Evolutionary conservation across 2,113 vertebrate genomes (phyloP).

Genomic region (Corythoichthys haematopterus): DNA sequence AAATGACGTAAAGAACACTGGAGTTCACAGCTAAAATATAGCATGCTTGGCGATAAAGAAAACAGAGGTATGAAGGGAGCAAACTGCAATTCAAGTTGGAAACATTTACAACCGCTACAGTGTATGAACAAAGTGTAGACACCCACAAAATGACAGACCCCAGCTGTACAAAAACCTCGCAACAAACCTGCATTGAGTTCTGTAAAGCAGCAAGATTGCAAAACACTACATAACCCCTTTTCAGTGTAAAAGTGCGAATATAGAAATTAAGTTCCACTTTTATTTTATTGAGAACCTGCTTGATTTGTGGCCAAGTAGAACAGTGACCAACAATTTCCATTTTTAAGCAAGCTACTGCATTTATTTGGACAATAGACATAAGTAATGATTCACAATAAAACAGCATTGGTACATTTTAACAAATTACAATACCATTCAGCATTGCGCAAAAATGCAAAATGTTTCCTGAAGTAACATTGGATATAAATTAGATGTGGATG

Average conservation of each 20-base stretch:
- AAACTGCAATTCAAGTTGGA: constrained; percentile 1
- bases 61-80: neutral
- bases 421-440: too few species aligned
- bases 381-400: too few species aligned
- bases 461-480: neutral
- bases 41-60: neutral
- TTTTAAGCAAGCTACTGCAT: too few species aligned
- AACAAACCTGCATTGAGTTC: neutral
- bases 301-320: neutral
- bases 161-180: neutral
- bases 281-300: neutral
- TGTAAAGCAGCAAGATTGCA: neutral
- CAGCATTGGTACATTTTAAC: too few species aligned
- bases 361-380: too few species aligned
- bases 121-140: neutral
- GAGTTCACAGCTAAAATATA: neutral
- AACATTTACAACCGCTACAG: neutral
- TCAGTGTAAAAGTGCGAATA: neutral
- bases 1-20: constrained; percentile 38
- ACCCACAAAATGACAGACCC: neutral
- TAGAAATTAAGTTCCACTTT: neutral
- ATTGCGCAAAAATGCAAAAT: too few species aligned
- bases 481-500: neutral
- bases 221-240: neutral
- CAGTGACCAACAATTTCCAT: neutral